These are phyloP conservation scores for Polypterus senegalus DNA, from an alignment of 2,113 vertebrate genomes.

Conservation along the genomic window DNA sequence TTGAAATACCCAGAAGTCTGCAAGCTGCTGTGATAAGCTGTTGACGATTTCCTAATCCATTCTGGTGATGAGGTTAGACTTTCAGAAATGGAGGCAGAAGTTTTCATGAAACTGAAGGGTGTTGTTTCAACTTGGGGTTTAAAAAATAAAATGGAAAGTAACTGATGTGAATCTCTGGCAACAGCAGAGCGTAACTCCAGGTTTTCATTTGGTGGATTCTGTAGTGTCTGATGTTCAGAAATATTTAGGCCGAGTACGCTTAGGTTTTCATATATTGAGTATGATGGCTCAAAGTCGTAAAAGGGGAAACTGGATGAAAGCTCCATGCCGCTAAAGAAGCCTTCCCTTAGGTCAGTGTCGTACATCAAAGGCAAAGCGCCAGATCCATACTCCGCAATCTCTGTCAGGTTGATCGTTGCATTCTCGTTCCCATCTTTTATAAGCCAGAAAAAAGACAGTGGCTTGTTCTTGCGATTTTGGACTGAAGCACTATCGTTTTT, in stretches of 20 bases:
- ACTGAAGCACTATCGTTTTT: constrained; percentile 16
- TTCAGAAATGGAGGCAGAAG: too few species aligned
- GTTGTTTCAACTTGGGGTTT: too few species aligned
- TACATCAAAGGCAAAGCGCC: constrained; percentile 25
- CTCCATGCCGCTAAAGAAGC: not conserved
- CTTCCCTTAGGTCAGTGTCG: constrained; percentile 24
- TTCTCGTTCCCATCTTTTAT: constrained; percentile 15
- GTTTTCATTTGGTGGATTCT: too few species aligned
- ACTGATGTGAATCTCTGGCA: too few species aligned
- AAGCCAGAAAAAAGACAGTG: constrained; percentile 20
- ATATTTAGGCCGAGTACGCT: constrained; percentile 1
- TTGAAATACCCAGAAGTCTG: too few species aligned
- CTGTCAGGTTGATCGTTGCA: constrained; percentile 20
- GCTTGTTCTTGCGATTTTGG: constrained; percentile 43
- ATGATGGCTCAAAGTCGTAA: constrained; percentile 28
- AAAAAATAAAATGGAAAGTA: too few species aligned
- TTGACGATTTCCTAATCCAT: too few species aligned
- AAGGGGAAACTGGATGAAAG: constrained; percentile 16
- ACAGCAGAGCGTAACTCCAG: too few species aligned
- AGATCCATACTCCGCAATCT: constrained; percentile 19
- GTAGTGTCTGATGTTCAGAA: constrained; percentile 3
- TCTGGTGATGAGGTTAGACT: too few species aligned
- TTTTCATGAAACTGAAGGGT: too few species aligned
- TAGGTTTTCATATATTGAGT: constrained; percentile 21
- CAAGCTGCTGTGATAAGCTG: too few species aligned